These are phyloP conservation scores for Drymonia ruficornis DNA, from an alignment of 2,888 invertebrate genomes.

Conservation along the genomic window DNA sequence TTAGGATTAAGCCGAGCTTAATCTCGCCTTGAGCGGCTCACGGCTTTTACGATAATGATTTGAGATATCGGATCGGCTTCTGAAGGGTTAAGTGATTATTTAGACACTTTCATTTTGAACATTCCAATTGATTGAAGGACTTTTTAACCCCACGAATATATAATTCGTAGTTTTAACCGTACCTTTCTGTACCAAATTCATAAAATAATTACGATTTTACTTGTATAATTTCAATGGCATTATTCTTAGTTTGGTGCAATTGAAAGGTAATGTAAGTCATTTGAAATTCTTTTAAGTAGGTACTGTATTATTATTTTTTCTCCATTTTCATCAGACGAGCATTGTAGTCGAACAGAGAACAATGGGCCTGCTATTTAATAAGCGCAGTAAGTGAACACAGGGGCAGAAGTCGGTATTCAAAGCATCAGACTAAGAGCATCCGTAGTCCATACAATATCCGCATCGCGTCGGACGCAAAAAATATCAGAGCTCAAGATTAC, in stretches of 20 bases:
- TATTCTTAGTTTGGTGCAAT: no score
- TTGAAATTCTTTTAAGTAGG: no score
- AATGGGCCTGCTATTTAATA: slow-evolving; percentile 20
- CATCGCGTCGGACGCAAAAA: slow-evolving; percentile 42
- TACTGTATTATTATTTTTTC: neutral
- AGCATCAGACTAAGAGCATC: slow-evolving; percentile 47
- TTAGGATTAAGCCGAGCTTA: slow-evolving; percentile 69
- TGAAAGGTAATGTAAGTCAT: neutral
- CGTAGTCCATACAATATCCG: slow-evolving; percentile 55
- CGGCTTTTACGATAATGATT: slow-evolving; percentile 68
- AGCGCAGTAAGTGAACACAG: slow-evolving; percentile 28
- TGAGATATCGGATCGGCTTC: slow-evolving; percentile 57
- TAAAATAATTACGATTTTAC: no score
- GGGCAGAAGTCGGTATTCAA: slow-evolving; percentile 41
- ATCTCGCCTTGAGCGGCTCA: slow-evolving; percentile 54
- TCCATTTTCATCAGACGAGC: neutral
- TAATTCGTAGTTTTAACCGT: no score
- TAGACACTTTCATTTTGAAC: slow-evolving; percentile 18
- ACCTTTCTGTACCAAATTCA: no score
- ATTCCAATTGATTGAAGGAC: slow-evolving; percentile 17
- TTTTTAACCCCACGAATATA: no score
- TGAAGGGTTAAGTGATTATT: slow-evolving; percentile 30
- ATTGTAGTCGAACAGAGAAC: slow-evolving; percentile 7
- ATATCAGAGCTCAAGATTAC: slow-evolving; percentile 50
- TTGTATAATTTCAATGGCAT: no score